These are phyloP conservation scores for Chloropsis cyanopogon DNA, from an alignment of 2,113 vertebrate species.

Conservation along the genomic window DNA sequence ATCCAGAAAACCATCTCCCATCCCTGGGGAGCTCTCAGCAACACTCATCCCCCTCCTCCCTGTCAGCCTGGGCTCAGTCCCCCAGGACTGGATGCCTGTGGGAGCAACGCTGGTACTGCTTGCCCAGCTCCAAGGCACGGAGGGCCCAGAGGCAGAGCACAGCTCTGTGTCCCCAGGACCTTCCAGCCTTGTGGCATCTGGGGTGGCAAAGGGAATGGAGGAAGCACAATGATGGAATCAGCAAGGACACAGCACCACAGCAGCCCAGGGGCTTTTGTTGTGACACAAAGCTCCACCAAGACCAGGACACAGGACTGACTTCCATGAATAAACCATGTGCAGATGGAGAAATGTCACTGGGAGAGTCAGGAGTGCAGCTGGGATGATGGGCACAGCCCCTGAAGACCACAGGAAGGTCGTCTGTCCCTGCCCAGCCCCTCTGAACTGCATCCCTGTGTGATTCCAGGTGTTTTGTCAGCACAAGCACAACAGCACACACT, in stretches of 20 bases:
- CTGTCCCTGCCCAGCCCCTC: neutral
- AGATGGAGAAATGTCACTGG: neutral
- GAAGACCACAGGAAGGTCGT: rapidly evolving
- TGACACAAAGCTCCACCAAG: neutral
- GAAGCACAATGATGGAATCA: neutral
- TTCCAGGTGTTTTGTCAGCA: neutral
- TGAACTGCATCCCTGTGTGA: rapidly evolving
- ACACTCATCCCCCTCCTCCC: neutral
- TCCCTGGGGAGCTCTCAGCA: neutral
- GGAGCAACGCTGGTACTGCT: neutral
- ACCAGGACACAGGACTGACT: neutral
- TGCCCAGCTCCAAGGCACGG: neutral
- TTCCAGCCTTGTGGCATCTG: rapidly evolving
- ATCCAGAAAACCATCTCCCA: neutral
- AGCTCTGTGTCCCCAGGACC: neutral
- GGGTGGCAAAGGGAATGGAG: neutral
- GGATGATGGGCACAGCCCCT: neutral
- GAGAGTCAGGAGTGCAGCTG: rapidly evolving
- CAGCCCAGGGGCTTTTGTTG: neutral
- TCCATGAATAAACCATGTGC: neutral
- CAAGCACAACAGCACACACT: neutral
- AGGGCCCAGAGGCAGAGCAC: neutral
- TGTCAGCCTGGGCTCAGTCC: neutral
- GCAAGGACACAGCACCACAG: neutral
- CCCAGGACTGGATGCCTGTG: neutral